Conservation (phyloP, 2,797 vertebrate genomes). For the Pangasius djambal region DNA sequence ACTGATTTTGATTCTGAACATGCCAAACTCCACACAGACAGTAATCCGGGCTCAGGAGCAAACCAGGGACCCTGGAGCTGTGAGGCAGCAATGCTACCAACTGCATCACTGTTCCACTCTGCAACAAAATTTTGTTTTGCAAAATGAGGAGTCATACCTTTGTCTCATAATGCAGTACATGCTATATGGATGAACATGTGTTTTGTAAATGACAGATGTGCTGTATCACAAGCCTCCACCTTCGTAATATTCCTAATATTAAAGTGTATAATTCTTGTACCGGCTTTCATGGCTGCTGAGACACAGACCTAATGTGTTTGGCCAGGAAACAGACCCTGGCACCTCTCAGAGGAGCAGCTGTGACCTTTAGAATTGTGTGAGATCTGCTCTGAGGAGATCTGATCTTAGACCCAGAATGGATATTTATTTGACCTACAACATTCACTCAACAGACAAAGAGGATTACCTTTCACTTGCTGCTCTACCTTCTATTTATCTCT, state of each 20-base stretch:
- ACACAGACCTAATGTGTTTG: not conserved
- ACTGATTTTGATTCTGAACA: too few relatives aligned
- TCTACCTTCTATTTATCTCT: not conserved
- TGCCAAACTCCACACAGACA: too few relatives aligned
- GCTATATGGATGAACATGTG: not conserved
- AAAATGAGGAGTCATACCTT: too few relatives aligned
- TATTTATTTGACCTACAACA: slow-evolving; percentile 15
- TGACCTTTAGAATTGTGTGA: slow-evolving; percentile 23
- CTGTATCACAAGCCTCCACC: too few relatives aligned
- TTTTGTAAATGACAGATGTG: not conserved
- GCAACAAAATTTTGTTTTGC: not conserved
- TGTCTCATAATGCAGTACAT: too few relatives aligned
- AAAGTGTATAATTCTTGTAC: not conserved
- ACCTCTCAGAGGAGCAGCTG: slow-evolving; percentile 8
- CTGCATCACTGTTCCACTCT: not conserved
- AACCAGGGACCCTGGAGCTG: too few relatives aligned
- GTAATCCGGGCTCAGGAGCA: too few relatives aligned
- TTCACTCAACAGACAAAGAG: slow-evolving; percentile 14
- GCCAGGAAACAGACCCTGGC: slow-evolving; percentile 8
- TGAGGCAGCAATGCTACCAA: not conserved
- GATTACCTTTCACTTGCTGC: not conserved
- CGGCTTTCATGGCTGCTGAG: not conserved
- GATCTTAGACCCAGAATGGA: slow-evolving; percentile 13
- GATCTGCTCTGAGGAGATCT: slow-evolving; percentile 2
- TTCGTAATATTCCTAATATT: not conserved